A percentile compares a stretch with the other conserved stretches of the same genome.
Evolutionary conservation across 2,113 vertebrate species (phyloP).

Genomic region (Podarcis raffonei): DNA sequence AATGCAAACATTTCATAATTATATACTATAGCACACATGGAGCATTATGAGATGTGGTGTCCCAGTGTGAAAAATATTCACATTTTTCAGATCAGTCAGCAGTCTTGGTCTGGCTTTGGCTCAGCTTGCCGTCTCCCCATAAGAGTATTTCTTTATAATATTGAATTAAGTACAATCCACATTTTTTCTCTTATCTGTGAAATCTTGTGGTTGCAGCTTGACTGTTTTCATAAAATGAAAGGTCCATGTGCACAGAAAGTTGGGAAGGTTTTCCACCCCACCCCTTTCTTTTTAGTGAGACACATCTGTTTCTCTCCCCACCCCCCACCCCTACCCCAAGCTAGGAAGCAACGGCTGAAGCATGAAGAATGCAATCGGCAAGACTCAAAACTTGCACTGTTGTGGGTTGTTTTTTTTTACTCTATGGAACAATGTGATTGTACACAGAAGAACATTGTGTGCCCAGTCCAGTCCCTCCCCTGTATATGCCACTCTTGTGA

Average conservation of each 20-base stretch:
- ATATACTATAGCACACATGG: conserved; percentile 76
- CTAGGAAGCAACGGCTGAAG: conserved; percentile 64
- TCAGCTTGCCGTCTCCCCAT: conserved; percentile 71
- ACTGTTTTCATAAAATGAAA: conserved; percentile 82
- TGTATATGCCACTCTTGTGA: background rate
- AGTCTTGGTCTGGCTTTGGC: conserved; percentile 78
- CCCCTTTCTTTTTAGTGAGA: background rate
- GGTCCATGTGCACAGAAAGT: conserved; percentile 80
- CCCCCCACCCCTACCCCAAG: background rate
- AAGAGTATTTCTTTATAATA: conserved; percentile 81
- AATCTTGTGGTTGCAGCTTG: conserved; percentile 81
- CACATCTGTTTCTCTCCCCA: background rate
- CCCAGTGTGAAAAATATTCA: conserved; percentile 81
- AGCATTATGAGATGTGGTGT: conserved; percentile 80
- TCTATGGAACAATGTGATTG: conserved; percentile 24
- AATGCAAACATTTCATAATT: conserved; percentile 84
- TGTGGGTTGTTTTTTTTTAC: conserved; percentile 34
- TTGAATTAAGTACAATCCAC: conserved; percentile 81
- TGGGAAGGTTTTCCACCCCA: conserved; percentile 39
- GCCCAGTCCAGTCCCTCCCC: background rate
- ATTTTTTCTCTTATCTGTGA: conserved; percentile 83
- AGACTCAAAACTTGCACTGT: conserved; percentile 46
- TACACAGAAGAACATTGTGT: conserved; percentile 23
- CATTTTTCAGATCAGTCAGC: conserved; percentile 84
- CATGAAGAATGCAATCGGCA: conserved; percentile 59